These are phyloP conservation scores for Arctocebus calabarensis DNA, from an alignment of 2,797 vertebrate species.

Conservation along the genomic window DNA sequence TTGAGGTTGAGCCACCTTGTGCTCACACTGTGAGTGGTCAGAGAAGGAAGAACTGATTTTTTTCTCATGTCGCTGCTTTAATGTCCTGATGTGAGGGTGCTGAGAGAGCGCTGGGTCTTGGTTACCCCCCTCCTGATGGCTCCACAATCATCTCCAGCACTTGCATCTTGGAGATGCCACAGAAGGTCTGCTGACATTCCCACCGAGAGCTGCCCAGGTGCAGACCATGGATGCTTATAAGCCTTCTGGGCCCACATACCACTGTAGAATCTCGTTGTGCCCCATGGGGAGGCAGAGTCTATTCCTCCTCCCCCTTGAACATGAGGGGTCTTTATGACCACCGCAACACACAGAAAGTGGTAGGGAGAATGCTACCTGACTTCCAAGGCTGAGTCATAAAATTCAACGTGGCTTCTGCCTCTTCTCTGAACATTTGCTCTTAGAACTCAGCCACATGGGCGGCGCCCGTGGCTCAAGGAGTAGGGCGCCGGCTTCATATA, in stretches of 20 bases:
- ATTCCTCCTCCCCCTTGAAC: background rate
- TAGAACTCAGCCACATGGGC: background rate
- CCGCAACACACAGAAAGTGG: background rate
- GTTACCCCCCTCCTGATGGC: background rate
- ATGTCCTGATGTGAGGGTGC: background rate
- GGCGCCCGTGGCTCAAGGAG: too few relatives aligned
- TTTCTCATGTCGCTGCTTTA: background rate
- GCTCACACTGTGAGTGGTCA: background rate
- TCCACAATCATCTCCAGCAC: background rate
- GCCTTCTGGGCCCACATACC: background rate
- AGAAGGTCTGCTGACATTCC: rapidly evolving
- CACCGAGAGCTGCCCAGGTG: background rate
- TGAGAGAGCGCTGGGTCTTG: background rate
- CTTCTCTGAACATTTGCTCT: background rate
- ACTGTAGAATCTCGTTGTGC: background rate
- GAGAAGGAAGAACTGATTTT: background rate
- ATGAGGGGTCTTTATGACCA: background rate
- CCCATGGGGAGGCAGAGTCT: background rate
- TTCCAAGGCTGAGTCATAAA: background rate
- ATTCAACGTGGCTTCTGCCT: background rate
- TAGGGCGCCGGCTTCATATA: too few relatives aligned
- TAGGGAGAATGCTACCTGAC: too few relatives aligned
- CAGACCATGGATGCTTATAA: background rate
- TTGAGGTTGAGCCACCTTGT: background rate
- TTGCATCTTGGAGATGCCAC: background rate